Percentiles rank a stretch among this genome's conserved stretches.
Evolutionary conservation across 2,113 vertebrate species (phyloP).

Genomic region (Halichoerus grypus): DNA sequence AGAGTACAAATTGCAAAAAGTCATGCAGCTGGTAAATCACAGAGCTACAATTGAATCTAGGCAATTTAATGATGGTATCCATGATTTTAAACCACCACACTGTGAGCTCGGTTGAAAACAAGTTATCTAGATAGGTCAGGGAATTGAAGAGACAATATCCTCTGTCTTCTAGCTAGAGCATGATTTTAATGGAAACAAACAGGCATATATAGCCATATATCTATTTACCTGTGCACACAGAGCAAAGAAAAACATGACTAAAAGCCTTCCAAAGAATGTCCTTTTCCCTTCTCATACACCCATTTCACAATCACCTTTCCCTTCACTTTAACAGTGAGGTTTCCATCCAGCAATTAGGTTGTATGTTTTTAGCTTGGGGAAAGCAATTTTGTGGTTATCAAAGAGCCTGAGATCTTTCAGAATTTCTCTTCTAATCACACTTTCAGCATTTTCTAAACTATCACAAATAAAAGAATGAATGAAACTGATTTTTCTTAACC

Average conservation of each 20-base stretch:
- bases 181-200: not conserved
- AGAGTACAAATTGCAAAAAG: not conserved
- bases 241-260: not conserved
- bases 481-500: not conserved
- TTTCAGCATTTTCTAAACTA: not conserved
- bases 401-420: not conserved
- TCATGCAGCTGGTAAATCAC: not conserved
- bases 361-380: not conserved
- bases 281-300: not conserved
- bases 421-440: not conserved
- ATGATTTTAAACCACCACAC: not conserved
- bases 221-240: not conserved
- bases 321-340: not conserved
- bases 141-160: not conserved
- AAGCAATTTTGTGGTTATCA: constrained; percentile 47
- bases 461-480: not conserved
- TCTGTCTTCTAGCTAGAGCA: not conserved
- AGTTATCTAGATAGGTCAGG: not conserved
- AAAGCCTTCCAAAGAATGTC: not conserved
- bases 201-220: not conserved
- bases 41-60: not conserved
- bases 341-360: constrained; percentile 9
- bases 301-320: constrained; percentile 7
- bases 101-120: not conserved
- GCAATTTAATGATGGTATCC: not conserved